Conservation (phyloP, 2,113 vertebrate species). For the Spheniscus mendiculus region DNA sequence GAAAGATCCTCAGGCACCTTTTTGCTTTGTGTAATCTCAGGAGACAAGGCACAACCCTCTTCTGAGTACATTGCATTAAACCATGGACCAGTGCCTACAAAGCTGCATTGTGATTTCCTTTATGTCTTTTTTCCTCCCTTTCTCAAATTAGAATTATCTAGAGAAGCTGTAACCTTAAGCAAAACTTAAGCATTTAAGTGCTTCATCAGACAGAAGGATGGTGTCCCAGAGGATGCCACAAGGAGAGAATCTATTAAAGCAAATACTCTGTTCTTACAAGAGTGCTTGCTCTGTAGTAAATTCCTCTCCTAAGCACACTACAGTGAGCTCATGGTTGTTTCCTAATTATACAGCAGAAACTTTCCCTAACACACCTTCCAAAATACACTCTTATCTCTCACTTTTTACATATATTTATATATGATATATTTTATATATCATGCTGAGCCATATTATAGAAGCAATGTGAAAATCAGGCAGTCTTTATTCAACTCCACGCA, state of each 20-base stretch:
- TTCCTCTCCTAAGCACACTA: not conserved
- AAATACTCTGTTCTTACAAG: not conserved
- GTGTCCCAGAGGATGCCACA: not conserved
- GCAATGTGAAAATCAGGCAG: not conserved
- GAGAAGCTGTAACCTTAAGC: slow-evolving; percentile 45
- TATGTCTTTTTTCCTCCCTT: not conserved
- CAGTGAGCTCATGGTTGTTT: not conserved
- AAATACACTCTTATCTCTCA: not conserved
- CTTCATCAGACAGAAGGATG: slow-evolving; percentile 45
- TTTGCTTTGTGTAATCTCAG: not conserved
- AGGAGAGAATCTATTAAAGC: slow-evolving; percentile 15
- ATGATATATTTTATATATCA: too few relatives aligned
- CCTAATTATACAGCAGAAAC: not conserved
- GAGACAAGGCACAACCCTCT: not conserved
- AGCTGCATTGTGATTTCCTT: not conserved
- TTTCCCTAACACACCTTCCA: not conserved
- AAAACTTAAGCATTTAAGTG: not conserved
- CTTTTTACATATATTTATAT: too few relatives aligned
- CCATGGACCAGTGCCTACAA: not conserved
- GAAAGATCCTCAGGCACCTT: not conserved
- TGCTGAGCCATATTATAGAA: not conserved
- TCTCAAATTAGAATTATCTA: not conserved
- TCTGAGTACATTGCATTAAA: not conserved
- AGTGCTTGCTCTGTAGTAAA: not conserved
- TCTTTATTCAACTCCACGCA: not conserved